These are phyloP conservation scores for Lepisosteus oculatus DNA, from an alignment of 2,113 vertebrate species.

Conservation along the genomic window DNA sequence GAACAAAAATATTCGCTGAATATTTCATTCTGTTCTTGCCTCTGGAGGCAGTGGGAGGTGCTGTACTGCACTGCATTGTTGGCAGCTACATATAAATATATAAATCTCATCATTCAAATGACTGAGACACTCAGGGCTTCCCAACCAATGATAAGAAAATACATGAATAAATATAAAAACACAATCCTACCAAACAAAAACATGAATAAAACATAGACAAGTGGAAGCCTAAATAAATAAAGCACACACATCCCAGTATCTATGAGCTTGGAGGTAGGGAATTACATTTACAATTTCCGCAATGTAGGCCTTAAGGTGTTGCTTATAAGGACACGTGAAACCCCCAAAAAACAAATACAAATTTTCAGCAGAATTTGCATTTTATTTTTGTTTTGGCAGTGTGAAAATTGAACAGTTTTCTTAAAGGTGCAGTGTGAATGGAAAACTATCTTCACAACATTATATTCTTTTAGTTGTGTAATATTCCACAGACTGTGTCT, in stretches of 20 bases:
- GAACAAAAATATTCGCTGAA: conserved; percentile 31
- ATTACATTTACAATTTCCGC: background rate
- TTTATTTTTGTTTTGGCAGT: too few species aligned
- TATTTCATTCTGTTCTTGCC: background rate
- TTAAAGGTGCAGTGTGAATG: too few species aligned
- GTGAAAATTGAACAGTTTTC: too few species aligned
- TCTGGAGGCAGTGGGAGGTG: background rate
- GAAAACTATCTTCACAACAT: too few species aligned
- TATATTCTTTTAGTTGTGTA: too few species aligned
- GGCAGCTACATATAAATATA: conserved; percentile 20
- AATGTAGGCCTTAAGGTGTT: background rate
- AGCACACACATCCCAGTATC: background rate
- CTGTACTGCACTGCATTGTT: background rate
- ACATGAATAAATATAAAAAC: conserved; percentile 19
- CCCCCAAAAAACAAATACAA: too few species aligned
- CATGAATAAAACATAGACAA: conserved; percentile 9
- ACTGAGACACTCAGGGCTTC: background rate
- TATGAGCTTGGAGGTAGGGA: background rate
- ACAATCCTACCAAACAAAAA: conserved; percentile 9
- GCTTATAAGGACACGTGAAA: too few species aligned
- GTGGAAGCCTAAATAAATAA: conserved; percentile 23
- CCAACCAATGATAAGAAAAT: background rate
- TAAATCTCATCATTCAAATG: conserved; percentile 1
- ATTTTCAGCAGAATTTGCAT: too few species aligned
- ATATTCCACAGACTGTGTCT: too few species aligned